Conservation (phyloP, 2,113 vertebrate genomes). For the Carassius auratus region DNA sequence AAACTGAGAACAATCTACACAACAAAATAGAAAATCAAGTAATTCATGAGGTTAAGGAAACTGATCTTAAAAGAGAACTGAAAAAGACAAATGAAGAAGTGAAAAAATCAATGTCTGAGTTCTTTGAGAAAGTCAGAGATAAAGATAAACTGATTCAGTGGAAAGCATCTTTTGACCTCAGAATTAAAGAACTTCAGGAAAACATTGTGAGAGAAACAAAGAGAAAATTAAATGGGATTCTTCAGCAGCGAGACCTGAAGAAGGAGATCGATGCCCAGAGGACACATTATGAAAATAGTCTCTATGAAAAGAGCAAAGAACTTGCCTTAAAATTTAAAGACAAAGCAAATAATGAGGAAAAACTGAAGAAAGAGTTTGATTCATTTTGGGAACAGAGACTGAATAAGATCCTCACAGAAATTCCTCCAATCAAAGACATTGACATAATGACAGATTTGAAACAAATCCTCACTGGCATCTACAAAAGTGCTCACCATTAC, state of each 20-base stretch:
- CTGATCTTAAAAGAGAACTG: conserved; percentile 29
- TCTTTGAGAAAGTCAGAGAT: conserved; percentile 58
- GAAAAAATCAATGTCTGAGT: conserved; percentile 38
- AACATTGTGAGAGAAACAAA: too few relatives aligned
- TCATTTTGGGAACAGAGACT: too few relatives aligned
- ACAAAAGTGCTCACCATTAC: too few relatives aligned
- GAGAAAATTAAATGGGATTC: too few relatives aligned
- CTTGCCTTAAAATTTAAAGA: conserved; percentile 54
- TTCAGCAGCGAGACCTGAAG: background rate
- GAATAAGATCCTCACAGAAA: too few relatives aligned
- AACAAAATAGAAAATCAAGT: conserved; percentile 49
- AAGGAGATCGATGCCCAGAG: background rate
- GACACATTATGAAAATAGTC: background rate
- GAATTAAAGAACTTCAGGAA: too few relatives aligned
- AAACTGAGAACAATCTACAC: conserved; percentile 62
- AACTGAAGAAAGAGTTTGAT: conserved; percentile 42
- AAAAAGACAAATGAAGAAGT: conserved; percentile 42
- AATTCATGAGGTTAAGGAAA: background rate
- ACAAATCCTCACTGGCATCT: conserved; percentile 52
- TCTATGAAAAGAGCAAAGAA: conserved; percentile 47
- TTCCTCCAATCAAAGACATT: too few relatives aligned
- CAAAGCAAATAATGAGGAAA: conserved; percentile 19
- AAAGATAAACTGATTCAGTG: conserved; percentile 19
- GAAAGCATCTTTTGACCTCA: too few relatives aligned
- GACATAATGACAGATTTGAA: conserved; percentile 52